These are phyloP conservation scores for Thalassophryne amazonica DNA, from an alignment of 2,797 vertebrate genomes.

Conservation along the genomic window DNA sequence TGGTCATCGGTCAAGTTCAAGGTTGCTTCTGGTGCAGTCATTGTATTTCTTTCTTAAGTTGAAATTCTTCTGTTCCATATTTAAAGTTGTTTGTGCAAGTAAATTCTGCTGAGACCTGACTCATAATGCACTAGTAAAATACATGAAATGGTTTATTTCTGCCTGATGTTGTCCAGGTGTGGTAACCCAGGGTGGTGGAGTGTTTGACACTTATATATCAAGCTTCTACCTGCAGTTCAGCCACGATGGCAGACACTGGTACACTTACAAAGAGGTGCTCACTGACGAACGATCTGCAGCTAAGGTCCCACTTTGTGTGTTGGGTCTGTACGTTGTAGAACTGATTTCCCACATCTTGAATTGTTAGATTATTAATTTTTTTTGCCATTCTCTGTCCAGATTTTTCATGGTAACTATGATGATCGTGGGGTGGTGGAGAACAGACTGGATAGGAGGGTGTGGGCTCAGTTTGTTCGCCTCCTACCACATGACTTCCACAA, in stretches of 20 bases:
- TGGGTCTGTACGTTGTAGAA: no score
- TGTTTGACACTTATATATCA: conserved; percentile 70
- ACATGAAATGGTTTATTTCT: not conserved
- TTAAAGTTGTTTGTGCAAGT: not conserved
- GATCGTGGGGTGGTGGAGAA: conserved; percentile 56
- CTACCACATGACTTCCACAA: conserved; percentile 77
- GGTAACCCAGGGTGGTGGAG: conserved; percentile 77
- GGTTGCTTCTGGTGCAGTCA: no score
- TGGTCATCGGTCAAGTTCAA: no score
- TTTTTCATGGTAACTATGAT: conserved; percentile 76
- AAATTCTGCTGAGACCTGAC: not conserved
- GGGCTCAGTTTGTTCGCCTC: conserved; percentile 77
- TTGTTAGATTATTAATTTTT: not conserved
- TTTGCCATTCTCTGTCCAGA: conserved; percentile 46
- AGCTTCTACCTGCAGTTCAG: conserved; percentile 87
- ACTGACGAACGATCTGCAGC: conserved; percentile 58
- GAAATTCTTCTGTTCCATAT: no score
- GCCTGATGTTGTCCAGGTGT: conserved; percentile 67
- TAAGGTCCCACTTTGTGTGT: no score
- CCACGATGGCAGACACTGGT: conserved; percentile 76
- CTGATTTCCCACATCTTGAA: not conserved
- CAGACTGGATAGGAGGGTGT: conserved; percentile 78
- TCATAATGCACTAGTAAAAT: not conserved
- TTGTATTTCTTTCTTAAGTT: no score
- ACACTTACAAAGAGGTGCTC: conserved; percentile 71